Evolutionary conservation across 2,888 invertebrate species (phyloP).

Genomic region (Phanerotoma sp.): DNA sequence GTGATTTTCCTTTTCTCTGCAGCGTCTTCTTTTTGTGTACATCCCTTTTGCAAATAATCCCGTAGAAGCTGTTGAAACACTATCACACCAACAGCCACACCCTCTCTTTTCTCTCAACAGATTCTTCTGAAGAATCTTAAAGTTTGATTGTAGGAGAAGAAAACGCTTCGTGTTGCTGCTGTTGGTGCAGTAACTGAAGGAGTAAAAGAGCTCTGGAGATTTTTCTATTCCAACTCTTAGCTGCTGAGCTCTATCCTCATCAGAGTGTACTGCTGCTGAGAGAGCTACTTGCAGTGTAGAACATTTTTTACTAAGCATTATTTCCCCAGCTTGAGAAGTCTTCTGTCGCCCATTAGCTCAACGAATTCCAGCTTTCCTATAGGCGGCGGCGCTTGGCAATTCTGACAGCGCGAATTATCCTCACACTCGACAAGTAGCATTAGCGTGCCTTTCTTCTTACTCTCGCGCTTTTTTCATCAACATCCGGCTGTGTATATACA

Average conservation of each 20-base stretch:
- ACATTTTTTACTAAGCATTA: too few species aligned
- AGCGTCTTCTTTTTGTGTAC: conserved; percentile 7
- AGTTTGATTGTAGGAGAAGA: too few species aligned
- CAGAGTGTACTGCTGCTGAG: too few species aligned
- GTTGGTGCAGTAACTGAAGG: neutral
- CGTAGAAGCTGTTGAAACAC: conserved; percentile 1
- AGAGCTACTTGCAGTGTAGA: too few species aligned
- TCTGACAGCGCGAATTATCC: conserved; percentile 13
- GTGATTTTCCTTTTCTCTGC: neutral
- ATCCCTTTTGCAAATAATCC: conserved; percentile 10
- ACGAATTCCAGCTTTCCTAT: conserved; percentile 12
- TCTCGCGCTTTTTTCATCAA: neutral
- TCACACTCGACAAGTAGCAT: conserved; percentile 20
- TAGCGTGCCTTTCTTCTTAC: conserved; percentile 17
- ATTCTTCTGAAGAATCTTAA: neutral
- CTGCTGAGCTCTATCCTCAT: too few species aligned
- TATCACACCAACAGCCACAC: neutral
- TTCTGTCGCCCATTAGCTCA: conserved; percentile 13
- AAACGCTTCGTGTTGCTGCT: neutral
- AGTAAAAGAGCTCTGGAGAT: too few species aligned
- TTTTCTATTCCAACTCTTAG: too few species aligned
- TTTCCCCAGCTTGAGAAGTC: neutral
- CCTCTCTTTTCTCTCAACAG: neutral
- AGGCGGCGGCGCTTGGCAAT: neutral
- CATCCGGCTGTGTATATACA: neutral